Evolutionary conservation across 2,888 invertebrate genomes (phyloP), one percentile per base, ranked within the genome.

Genomic region (Lymantria dispar): DNA sequence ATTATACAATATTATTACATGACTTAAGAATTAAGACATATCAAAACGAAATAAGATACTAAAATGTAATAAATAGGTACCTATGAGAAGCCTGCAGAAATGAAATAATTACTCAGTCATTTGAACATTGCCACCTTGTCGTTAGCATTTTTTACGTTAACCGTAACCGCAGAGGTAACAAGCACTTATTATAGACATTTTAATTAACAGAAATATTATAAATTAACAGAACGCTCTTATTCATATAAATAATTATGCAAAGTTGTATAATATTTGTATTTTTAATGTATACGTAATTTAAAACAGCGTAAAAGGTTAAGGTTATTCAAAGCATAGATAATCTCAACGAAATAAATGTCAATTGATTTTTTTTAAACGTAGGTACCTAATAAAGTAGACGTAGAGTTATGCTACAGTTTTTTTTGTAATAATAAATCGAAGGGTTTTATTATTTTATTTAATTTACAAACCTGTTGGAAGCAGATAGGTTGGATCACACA

Each of bases 401-500:
- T 5, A 22, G 22, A 22, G 2, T 22, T 22, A 2, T 22, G 22
- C 5, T 22, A 5, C 22, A n/a, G n/a, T 10, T 33, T 33, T 33
- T 33, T 33, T 33, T 10, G 8, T 33, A 7, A 33, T 38, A 12
- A 38, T 38, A 38, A 3, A n/a, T 11, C 9, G 36, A 11, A 36
- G 2, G 7, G n/a, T 3, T 12, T 12, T 13, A 13, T 13, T 37
- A 37, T 12, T 14, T 22, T 8, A 42, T 22, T 10, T 3, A 10
- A 8, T 45, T 43, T 46, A 73, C 79, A 61, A 53, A 90, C 90
- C 90, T 86, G 87, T 61, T 46, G 66, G 80, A 65, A 89, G 69
- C 51, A 86, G 73, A 57, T 85, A 91, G 22, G 87, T 66, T 45
- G 84, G 65, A 58, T 91, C 87, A 56, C 87, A 89, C 71, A 90